Base-by-base conservation (phyloP, 2,113 vertebrate genomes). In the Xenopus laevis region DNA sequence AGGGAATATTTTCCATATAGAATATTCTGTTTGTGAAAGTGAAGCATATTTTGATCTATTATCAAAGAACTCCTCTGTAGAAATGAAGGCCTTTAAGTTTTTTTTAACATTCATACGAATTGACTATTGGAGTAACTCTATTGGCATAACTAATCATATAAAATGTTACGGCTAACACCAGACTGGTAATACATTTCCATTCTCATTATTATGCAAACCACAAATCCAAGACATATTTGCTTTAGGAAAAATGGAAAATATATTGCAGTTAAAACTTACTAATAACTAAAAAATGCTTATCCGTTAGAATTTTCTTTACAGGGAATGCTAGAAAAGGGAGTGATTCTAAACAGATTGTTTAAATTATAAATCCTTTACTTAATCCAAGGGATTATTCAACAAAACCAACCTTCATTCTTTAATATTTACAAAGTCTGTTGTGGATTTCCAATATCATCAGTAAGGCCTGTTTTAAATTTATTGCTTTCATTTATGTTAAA, bases 391-490 rank as follows among this genome's bases (percentile, higher is more conserved):
- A 91, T 91, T 92, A 89, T 84, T 84, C 85, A 87, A 90, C 83
- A 91, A 91, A 92, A 87, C 87, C 84, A 79, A 84, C 57, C 79
- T 86, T 89, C 89, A 89, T 86, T 91, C 87, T 89, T 85, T 82
- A 89, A 87, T 88, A 87, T 88, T 89, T 86, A 84, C 16, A 20
- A 87, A 90, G 89, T 91, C 90, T 92, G 91, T 87, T 91, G 83
- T 81, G 89, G 89, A 90, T 93, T 93, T 92, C 83, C 82, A 85
- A 88, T 87, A 90, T 86, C 84, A 87, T 86, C 84, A 79, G 87
- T 86, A 85, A 86, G 91, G 91, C 78, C 89, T 92, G 91, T 89
- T 92, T 91, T 85, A 87, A 88, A 92, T 93, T 91, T 93, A 91
- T 89, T 87, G 86, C 87, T 87, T 89, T 92, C 87, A 87, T 87